Conservation (phyloP, 1,140 invertebrate species). For the Apis dorsata region DNA sequence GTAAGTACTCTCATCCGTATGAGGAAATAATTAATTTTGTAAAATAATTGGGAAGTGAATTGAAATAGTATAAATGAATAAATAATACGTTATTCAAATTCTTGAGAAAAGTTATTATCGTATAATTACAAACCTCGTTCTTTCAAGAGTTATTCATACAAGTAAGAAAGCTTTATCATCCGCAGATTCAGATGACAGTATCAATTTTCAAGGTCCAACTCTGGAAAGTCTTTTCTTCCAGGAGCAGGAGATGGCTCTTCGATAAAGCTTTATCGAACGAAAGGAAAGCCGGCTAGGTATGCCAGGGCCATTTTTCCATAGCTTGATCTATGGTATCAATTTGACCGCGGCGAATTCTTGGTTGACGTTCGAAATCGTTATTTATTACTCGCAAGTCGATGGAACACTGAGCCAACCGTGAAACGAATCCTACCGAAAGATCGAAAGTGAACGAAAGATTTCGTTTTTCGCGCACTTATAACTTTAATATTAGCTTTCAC, state of each 20-base stretch:
- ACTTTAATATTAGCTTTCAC: background rate
- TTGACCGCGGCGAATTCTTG: constrained; percentile 73
- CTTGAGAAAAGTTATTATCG: background rate
- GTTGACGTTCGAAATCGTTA: constrained; percentile 75
- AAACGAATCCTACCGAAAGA: constrained; percentile 69
- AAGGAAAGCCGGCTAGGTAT: constrained; percentile 51
- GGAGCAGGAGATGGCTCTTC: constrained; percentile 38
- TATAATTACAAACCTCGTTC: background rate
- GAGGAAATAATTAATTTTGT: no score
- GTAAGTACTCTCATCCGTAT: no score
- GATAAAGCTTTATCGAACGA: constrained; percentile 63
- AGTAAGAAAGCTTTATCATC: constrained; percentile 42
- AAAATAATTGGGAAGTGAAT: no score
- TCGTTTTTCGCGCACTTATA: background rate
- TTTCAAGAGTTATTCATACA: background rate
- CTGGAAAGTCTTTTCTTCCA: constrained; percentile 31
- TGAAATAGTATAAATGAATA: no score
- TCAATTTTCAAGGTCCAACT: constrained; percentile 59
- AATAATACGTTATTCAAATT: background rate
- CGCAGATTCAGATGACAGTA: constrained; percentile 56
- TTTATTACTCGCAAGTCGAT: constrained; percentile 73
- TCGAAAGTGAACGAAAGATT: constrained; percentile 46
- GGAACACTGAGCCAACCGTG: constrained; percentile 58
- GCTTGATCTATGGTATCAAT: constrained; percentile 75
- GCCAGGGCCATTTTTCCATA: constrained; percentile 71